Evolutionary conservation across 2,888 invertebrate genomes (phyloP).

Genomic region (Volucella zonaria): DNA sequence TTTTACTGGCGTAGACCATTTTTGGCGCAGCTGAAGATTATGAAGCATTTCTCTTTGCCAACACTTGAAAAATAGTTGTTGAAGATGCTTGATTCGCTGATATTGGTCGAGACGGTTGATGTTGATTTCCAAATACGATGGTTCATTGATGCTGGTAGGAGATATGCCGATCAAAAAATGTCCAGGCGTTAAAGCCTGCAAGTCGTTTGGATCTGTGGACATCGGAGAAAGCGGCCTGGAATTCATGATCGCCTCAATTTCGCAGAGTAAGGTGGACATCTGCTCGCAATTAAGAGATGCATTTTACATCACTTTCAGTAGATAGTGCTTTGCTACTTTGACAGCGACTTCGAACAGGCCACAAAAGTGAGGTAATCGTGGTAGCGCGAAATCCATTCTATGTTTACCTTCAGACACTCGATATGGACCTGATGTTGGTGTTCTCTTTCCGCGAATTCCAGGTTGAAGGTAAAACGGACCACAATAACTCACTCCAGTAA

Average conservation of each 20-base stretch:
- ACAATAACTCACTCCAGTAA: not conserved
- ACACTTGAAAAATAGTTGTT: not conserved
- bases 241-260: not conserved
- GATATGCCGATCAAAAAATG: not conserved
- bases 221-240: not conserved
- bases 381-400: not conserved
- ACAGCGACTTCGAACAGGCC: constrained; percentile 10
- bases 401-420: not conserved
- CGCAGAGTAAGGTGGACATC: constrained; percentile 1
- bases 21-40: not conserved
- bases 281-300: not conserved
- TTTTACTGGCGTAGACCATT: not conserved
- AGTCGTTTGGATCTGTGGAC: not conserved
- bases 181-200: not conserved
- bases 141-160: not conserved
- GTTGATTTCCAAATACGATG: not conserved
- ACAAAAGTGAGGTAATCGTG: not conserved
- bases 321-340: constrained; percentile 11
- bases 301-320: not conserved
- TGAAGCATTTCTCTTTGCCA: not conserved
- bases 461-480: not conserved
- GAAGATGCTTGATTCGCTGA: not conserved
- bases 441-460: constrained; percentile 1
- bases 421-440: not conserved
- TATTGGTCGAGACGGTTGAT: not conserved